Evolutionary conservation across 2,113 vertebrate species (phyloP), one percentile per base, ranked within the genome.

Genomic region (Tautogolabrus adspersus): DNA sequence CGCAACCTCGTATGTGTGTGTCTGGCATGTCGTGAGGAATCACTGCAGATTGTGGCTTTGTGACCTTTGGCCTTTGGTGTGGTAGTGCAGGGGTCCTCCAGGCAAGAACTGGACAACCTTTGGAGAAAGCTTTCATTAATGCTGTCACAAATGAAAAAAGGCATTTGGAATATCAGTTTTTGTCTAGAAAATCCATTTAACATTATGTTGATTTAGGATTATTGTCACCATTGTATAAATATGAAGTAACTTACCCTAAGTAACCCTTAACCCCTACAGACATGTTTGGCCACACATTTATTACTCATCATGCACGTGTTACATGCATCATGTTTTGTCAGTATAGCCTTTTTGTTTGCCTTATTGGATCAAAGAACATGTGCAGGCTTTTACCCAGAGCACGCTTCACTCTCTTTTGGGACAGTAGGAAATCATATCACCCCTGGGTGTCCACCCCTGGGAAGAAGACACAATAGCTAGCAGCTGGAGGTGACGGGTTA

Each of bases 401-500:
- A 22, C 18, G 49, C 52, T 52, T 49, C 15, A 26, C 22, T 44
- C 47, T 81, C 51, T 56, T 56, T 26, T 47, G 70, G 62, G 80
- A 87, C 82, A 60, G 59, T 74, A 16, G 56, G 46, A 30, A 38
- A 72, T 42, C 13, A 19, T 47, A 54, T 51, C 55, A 58, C 74
- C 83, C 52, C 34, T 65, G 75, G 79, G 67, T 62, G 75, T 38
- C 57, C 78, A 84, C 86, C 85, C 87, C 68, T 89, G 91, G 87
- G 92, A 92, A 79, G 66, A 42, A 61, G 44, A 79, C 73, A 89
- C 87, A 91, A 91, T 82, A 77, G 82, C 55, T 47, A 70, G 77
- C 92, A 91, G 88, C 90, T 92, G 90, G 91, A 84, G 85, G 87
- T 85, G 85, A 88, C 56, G 85, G 80, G 59, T 66, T 81, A 46